Conservation (phyloP, 2,797 vertebrate species). For the Crocidura indochinensis region DNA sequence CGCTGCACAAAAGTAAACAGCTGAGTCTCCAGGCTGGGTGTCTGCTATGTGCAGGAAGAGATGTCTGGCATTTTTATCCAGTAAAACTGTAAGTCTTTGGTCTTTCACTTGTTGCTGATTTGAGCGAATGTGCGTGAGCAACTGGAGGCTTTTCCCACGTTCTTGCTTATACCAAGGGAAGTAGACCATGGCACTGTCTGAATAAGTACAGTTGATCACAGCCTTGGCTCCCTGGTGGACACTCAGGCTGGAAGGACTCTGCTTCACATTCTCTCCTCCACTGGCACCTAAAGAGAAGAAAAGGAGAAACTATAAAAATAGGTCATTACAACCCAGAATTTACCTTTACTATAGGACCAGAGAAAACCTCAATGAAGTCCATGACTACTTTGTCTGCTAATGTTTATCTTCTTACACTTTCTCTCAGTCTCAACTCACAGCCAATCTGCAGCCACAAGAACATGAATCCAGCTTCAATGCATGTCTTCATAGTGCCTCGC, state of each 20-base stretch:
- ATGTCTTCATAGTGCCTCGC: slow-evolving; percentile 23
- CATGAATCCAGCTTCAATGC: not conserved
- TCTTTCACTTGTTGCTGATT: rapidly evolving
- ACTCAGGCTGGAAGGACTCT: not conserved
- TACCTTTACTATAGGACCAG: not conserved
- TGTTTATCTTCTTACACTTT: not conserved
- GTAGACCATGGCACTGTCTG: not conserved
- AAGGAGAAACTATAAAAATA: not conserved
- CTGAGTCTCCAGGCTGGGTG: slow-evolving; percentile 49
- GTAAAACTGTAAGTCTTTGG: not conserved
- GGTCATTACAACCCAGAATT: not conserved
- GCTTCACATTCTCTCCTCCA: not conserved
- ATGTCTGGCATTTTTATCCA: slow-evolving; percentile 28
- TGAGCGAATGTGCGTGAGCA: slow-evolving; percentile 33
- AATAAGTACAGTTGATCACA: slow-evolving; percentile 60
- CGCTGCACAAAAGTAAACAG: slow-evolving; percentile 68
- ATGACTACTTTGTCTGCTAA: not conserved
- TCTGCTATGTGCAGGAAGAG: slow-evolving; percentile 55
- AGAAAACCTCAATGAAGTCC: not conserved
- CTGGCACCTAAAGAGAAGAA: slow-evolving; percentile 2
- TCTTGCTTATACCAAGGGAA: slow-evolving; percentile 76
- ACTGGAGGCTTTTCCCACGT: not conserved
- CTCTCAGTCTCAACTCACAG: slow-evolving; percentile 58
- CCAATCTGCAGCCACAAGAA: slow-evolving; percentile 43
- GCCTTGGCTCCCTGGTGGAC: slow-evolving; percentile 1